Evolutionary conservation across 1,140 invertebrate genomes (phyloP).

Genomic region (Drosophila eugracilis): DNA sequence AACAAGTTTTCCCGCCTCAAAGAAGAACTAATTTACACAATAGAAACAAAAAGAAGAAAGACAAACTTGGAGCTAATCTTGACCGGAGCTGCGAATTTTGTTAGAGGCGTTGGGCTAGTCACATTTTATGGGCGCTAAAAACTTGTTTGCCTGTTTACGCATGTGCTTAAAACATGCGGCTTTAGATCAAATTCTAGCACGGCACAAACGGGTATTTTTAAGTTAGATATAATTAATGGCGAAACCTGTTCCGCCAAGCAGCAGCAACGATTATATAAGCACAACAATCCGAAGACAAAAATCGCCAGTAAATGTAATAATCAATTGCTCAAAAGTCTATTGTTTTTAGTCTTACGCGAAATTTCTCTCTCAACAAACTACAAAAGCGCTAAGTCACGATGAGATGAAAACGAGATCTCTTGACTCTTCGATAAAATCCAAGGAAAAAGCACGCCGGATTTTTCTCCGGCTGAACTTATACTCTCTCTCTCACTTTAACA

Average conservation of each 20-base stretch:
- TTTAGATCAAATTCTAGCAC: constrained; percentile 57
- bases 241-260: constrained; percentile 52
- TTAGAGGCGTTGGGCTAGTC: constrained; percentile 39
- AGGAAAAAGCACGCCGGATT: constrained; percentile 5
- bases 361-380: constrained; percentile 26
- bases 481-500: background rate
- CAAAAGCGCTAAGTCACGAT: constrained; percentile 20
- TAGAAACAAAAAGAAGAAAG: constrained; percentile 9
- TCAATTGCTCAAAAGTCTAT: constrained; percentile 7
- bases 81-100: constrained; percentile 16
- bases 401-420: constrained; percentile 21
- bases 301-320: constrained; percentile 14
- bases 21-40: constrained; percentile 13
- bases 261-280: constrained; percentile 44
- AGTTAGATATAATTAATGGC: constrained; percentile 41
- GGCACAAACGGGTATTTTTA: constrained; percentile 43
- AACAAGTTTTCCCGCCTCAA: constrained; percentile 22
- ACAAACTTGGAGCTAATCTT: constrained; percentile 28
- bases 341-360: background rate
- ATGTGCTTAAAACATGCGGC: constrained; percentile 34
- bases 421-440: constrained; percentile 6
- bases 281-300: constrained; percentile 18
- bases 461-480: background rate
- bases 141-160: constrained; percentile 46
- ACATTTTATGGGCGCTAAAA: constrained; percentile 55